These are phyloP conservation scores for Fragum fragum DNA, from an alignment of 2,888 invertebrate species.

Conservation along the genomic window DNA sequence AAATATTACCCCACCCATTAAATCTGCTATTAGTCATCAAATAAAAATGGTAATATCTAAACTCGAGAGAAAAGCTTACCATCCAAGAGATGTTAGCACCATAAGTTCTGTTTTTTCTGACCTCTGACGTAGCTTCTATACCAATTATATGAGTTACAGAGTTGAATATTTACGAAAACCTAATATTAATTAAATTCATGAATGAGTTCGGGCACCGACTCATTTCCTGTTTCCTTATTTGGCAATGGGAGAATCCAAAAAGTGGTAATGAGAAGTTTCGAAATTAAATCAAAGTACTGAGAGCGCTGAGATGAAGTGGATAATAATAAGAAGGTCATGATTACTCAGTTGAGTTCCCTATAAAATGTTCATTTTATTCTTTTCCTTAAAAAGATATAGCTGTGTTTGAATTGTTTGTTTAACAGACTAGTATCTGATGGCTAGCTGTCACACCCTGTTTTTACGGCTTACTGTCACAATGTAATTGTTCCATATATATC, in stretches of 20 bases:
- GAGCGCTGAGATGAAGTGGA: too few species aligned
- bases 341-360: too few species aligned
- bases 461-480: too few species aligned
- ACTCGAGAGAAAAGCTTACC: slow-evolving; percentile 28
- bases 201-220: slow-evolving; percentile 8
- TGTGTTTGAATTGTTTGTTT: too few species aligned
- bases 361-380: too few species aligned
- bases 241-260: slow-evolving; percentile 33
- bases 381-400: too few species aligned
- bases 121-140: neutral
- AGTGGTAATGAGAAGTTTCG: slow-evolving; percentile 21
- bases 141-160: neutral
- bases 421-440: too few species aligned
- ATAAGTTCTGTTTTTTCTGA: slow-evolving; percentile 37
- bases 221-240: slow-evolving; percentile 66
- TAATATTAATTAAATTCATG: slow-evolving; percentile 4
- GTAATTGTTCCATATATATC: too few species aligned
- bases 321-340: too few species aligned
- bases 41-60: neutral
- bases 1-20: slow-evolving; percentile 27
- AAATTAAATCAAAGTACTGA: too few species aligned
- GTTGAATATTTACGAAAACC: neutral
- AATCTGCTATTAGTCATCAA: neutral
- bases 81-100: slow-evolving; percentile 61
- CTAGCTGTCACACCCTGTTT: too few species aligned